Evolutionary conservation across 2,113 vertebrate genomes (phyloP).

Genomic region (Hyaena hyaena): DNA sequence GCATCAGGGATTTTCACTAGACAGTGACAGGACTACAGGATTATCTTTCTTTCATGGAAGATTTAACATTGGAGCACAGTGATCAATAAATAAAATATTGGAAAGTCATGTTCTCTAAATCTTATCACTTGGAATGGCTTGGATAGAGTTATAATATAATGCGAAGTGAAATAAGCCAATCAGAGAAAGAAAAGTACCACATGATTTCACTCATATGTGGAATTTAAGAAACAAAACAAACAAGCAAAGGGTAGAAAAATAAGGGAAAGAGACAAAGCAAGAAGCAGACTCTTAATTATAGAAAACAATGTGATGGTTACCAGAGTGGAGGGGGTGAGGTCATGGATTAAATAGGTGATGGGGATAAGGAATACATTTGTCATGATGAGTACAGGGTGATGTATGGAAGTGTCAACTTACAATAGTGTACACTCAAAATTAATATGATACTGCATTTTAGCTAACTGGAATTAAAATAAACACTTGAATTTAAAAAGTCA

Average conservation of each 20-base stretch:
- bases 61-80: neutral
- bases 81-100: neutral
- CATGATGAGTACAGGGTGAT: neutral
- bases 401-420: neutral
- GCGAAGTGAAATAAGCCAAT: neutral
- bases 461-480: neutral
- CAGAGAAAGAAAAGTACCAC: neutral
- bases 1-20: neutral
- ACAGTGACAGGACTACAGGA: neutral
- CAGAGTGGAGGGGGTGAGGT: neutral
- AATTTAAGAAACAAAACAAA: neutral
- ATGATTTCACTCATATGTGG: neutral
- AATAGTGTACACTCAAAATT: neutral
- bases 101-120: neutral
- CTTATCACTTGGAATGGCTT: neutral
- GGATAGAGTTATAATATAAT: neutral
- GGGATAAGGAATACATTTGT: neutral
- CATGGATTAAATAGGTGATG: neutral
- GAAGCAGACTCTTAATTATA: neutral
- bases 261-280: neutral
- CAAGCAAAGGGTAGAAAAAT: neutral
- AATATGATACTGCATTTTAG: neutral
- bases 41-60: neutral
- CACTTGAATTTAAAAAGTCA: neutral
- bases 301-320: neutral